These are phyloP conservation scores for Poecilia gillii DNA, from an alignment of 2,797 vertebrate species.

Conservation along the genomic window DNA sequence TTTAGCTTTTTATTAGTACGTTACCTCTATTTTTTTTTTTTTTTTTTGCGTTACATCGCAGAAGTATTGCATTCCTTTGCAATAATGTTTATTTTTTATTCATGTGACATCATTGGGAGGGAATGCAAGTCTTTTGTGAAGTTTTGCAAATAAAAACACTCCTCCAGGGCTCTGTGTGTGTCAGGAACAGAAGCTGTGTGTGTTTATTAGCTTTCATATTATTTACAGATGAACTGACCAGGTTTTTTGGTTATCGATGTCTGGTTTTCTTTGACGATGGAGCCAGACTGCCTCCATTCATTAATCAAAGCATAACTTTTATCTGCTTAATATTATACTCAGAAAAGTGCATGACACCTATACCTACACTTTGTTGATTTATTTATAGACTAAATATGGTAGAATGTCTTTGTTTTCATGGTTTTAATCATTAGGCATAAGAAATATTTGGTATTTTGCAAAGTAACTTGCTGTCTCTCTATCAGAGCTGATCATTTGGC, in stretches of 20 bases:
- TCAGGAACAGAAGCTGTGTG: not conserved
- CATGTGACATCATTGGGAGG: too few species aligned
- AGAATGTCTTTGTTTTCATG: not conserved
- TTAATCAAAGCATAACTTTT: not conserved
- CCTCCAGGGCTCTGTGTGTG: too few species aligned
- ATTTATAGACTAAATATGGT: not conserved
- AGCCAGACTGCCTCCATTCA: not conserved
- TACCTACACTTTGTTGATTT: not conserved
- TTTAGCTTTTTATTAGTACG: not conserved
- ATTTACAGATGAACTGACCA: not conserved
- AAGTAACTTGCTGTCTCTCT: not conserved
- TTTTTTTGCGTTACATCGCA: too few species aligned
- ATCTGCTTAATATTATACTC: not conserved
- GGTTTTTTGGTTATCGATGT: not conserved
- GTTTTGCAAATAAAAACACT: too few species aligned
- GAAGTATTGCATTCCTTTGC: too few species aligned
- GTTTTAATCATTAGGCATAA: not conserved
- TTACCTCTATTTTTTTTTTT: too few species aligned
- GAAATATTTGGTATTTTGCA: not conserved
- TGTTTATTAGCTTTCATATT: not conserved
- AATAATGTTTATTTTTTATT: too few species aligned
- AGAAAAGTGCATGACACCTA: not conserved
- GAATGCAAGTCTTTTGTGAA: too few species aligned
- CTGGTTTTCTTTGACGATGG: not conserved
- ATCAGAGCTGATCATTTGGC: not conserved